A percentile compares a stretch with the other conserved stretches of the same genome.
Evolutionary conservation across 1,140 invertebrate genomes (phyloP).

Genomic region (Megathymus violae): DNA sequence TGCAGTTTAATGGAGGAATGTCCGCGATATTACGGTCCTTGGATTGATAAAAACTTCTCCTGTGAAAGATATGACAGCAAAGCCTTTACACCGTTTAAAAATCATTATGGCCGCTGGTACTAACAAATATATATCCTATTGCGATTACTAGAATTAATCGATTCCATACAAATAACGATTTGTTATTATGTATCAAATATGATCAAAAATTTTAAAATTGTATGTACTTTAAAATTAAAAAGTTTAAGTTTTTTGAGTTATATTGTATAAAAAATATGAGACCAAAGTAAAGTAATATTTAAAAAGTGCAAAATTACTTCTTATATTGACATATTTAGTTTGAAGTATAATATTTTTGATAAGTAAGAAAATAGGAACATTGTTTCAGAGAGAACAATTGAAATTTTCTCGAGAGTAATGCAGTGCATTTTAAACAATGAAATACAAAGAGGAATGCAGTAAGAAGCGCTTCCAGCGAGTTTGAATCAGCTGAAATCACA

Average conservation of each 20-base stretch:
- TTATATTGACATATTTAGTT: neutral
- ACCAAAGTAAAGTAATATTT: too few relatives aligned
- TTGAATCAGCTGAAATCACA: neutral
- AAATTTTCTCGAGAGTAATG: conserved; percentile 3
- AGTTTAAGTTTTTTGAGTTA: too few relatives aligned
- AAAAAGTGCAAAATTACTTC: too few relatives aligned
- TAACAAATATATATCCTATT: too few relatives aligned
- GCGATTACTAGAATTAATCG: too few relatives aligned
- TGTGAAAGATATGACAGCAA: conserved; percentile 15
- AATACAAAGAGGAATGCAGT: conserved; percentile 19
- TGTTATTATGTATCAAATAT: too few relatives aligned
- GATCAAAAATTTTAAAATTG: too few relatives aligned
- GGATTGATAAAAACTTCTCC: conserved; percentile 26
- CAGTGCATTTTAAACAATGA: conserved; percentile 26
- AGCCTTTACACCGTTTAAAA: conserved; percentile 1
- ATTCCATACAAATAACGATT: too few relatives aligned
- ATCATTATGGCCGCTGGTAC: neutral
- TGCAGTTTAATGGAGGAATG: conserved; percentile 40
- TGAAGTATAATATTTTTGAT: neutral
- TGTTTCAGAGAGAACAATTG: conserved; percentile 22
- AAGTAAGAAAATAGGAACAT: conserved; percentile 7
- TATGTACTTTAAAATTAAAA: too few relatives aligned
- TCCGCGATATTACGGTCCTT: conserved; percentile 23
- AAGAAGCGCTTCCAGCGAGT: neutral
- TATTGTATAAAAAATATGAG: too few relatives aligned